Percentiles rank a stretch among this genome's conserved stretches.
These are phyloP conservation scores for Sitophilus oryzae DNA, from an alignment of 1,140 invertebrate genomes.

Conservation along the genomic window DNA sequence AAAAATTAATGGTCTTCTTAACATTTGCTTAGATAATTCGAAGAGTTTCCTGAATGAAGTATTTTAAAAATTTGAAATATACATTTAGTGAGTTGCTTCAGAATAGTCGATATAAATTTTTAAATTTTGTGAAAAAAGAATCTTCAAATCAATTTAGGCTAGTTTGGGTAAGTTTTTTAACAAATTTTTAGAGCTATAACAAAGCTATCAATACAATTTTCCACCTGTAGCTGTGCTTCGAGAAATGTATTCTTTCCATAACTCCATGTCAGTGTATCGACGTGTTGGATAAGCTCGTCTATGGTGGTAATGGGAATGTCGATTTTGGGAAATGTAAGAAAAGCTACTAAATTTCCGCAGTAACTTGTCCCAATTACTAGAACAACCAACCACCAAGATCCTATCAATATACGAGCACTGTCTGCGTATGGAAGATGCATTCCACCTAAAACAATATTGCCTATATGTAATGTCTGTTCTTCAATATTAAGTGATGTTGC, in stretches of 20 bases:
- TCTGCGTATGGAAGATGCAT: constrained; percentile 76
- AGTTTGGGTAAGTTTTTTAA: no score
- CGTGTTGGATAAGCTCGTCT: constrained; percentile 60
- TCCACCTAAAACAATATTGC: constrained; percentile 66
- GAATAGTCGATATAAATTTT: no score
- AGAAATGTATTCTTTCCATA: constrained; percentile 66
- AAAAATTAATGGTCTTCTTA: no score
- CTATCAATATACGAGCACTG: constrained; percentile 81
- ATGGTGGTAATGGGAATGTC: constrained; percentile 69
- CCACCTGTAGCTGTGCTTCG: constrained; percentile 59
- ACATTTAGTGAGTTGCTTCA: no score
- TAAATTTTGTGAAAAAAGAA: no score
- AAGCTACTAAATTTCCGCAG: constrained; percentile 87
- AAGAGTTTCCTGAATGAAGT: no score
- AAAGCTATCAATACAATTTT: background rate
- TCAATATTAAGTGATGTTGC: background rate
- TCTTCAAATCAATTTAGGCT: no score
- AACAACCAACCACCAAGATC: constrained; percentile 90
- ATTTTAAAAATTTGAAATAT: no score
- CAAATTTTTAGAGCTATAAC: no score
- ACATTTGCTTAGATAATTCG: no score
- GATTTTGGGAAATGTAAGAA: constrained; percentile 86
- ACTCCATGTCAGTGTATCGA: constrained; percentile 64
- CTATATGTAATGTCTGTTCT: no score
- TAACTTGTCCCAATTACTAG: constrained; percentile 87